These are phyloP conservation scores for Plebejus anna DNA, from an alignment of 2,888 invertebrate genomes.

Conservation along the genomic window DNA sequence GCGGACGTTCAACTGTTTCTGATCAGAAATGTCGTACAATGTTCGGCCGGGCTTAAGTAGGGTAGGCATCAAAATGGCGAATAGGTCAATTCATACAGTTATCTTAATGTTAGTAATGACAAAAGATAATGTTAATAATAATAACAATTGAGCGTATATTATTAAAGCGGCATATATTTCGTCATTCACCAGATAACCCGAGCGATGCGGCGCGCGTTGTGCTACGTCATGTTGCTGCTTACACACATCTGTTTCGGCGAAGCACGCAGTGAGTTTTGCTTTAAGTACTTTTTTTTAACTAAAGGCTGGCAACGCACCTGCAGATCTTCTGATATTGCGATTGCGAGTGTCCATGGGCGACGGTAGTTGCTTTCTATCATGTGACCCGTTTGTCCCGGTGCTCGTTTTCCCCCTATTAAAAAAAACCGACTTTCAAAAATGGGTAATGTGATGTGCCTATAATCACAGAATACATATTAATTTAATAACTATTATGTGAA, in stretches of 20 bases:
- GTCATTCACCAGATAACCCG: slow-evolving; percentile 20
- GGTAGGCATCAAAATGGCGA: neutral
- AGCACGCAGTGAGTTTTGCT: neutral
- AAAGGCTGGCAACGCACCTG: no score
- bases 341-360: no score
- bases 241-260: slow-evolving; percentile 2
- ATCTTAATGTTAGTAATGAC: neutral
- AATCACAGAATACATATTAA: no score
- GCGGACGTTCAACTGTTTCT: no score
- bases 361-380: neutral
- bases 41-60: no score
- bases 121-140: slow-evolving; percentile 7
- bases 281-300: neutral
- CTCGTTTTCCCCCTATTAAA: no score
- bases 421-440: no score
- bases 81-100: neutral
- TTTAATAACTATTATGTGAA: no score
- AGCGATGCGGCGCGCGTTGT: slow-evolving; percentile 3
- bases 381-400: neutral
- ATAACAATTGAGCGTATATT: neutral
- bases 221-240: neutral
- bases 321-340: no score
- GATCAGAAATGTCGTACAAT: no score
- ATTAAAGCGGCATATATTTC: neutral
- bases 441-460: no score